phyloP scores from a whole-genome alignment of 2,113 vertebrate species.

The Mixornis gularis region DNA sequence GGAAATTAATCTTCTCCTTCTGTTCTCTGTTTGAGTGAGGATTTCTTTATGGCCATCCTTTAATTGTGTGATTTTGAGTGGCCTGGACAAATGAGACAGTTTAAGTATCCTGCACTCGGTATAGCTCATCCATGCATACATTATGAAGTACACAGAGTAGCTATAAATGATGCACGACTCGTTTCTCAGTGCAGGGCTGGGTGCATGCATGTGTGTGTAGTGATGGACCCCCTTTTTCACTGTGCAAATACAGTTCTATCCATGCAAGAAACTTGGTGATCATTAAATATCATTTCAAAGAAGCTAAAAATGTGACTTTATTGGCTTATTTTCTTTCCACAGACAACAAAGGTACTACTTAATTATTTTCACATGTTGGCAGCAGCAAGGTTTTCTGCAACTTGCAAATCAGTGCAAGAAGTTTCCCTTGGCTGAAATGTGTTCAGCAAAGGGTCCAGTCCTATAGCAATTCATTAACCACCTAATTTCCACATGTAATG shows the following conservation, averaged over 20 bases:
- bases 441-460: not conserved
- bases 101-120: not conserved
- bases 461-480: not conserved
- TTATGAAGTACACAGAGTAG: not conserved
- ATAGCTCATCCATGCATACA: not conserved
- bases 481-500: not conserved
- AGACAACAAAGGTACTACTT: not conserved
- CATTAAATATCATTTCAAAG: not conserved
- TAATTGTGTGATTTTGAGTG: not conserved
- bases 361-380: conserved; percentile 16
- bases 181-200: not conserved
- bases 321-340: not conserved
- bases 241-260: not conserved
- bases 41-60: not conserved
- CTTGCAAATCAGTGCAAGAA: not conserved
- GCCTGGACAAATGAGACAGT: not conserved
- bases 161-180: not conserved
- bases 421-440: not conserved
- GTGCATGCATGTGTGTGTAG: not conserved
- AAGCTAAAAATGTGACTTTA: not conserved
- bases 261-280: not conserved
- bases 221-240: not conserved
- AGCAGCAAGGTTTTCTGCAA: not conserved
- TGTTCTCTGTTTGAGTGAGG: not conserved
- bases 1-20: not conserved